Evolutionary conservation across 2,113 vertebrate genomes (phyloP).

Genomic region (Aegithalos caudatus): DNA sequence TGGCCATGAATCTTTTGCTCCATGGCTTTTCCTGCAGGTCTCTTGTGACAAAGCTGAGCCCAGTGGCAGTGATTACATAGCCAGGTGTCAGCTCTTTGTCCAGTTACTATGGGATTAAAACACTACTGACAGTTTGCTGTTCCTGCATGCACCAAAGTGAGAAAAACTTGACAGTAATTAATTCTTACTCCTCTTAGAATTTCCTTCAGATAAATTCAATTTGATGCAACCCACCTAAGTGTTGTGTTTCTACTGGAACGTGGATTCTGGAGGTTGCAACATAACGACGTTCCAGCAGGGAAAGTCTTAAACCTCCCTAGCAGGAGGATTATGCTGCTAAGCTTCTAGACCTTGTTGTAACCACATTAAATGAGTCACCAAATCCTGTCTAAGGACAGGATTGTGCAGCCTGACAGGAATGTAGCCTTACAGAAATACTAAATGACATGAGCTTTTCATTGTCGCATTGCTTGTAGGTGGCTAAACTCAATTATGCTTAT

Average conservation of each 20-base stretch:
- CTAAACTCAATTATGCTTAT: background rate
- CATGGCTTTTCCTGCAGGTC: background rate
- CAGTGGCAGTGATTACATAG: background rate
- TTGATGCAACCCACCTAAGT: background rate
- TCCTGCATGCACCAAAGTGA: background rate
- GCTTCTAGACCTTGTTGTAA: conserved; percentile 22
- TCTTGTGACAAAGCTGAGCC: background rate
- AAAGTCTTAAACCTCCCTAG: background rate
- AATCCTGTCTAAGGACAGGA: conserved; percentile 29
- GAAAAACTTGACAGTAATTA: background rate
- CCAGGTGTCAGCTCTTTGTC: background rate
- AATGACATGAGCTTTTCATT: background rate
- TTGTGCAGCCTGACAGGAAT: background rate
- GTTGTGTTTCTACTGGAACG: background rate
- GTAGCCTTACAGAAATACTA: background rate
- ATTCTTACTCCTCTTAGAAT: background rate
- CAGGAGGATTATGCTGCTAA: conserved; percentile 16
- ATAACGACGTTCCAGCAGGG: background rate
- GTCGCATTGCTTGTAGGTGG: background rate
- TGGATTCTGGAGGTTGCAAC: background rate
- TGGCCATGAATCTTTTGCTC: background rate
- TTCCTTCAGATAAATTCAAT: background rate
- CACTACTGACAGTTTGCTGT: background rate
- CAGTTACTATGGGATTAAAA: background rate
- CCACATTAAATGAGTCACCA: conserved; percentile 32